Percentiles rank a stretch among this genome's conserved stretches.
Conservation (phyloP, 1,140 invertebrate species). For the Chionoecetes opilio region DNA sequence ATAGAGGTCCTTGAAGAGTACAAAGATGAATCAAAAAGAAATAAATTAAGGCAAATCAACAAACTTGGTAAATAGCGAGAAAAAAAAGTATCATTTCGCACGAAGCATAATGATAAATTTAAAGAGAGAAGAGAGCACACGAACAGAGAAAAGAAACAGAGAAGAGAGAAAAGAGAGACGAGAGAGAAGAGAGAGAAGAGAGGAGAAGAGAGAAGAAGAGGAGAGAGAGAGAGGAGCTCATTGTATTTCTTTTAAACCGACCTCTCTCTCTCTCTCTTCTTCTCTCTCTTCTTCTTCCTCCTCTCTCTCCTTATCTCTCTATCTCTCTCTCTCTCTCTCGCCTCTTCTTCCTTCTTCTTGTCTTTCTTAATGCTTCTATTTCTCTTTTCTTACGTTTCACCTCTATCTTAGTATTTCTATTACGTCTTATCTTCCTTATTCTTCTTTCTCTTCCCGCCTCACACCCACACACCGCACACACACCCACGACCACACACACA, state of each 20-base stretch:
- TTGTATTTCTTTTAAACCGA: background rate
- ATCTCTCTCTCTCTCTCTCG: no score
- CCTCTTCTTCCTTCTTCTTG: no score
- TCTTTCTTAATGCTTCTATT: no score
- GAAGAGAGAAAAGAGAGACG: no score
- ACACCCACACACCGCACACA: background rate
- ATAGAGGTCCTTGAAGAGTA: background rate
- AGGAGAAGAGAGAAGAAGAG: no score
- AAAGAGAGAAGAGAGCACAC: no score
- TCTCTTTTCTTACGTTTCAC: no score
- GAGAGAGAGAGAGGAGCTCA: no score
- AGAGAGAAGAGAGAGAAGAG: no score
- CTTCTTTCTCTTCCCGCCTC: background rate
- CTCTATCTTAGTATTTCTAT: background rate
- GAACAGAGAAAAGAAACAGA: no score
- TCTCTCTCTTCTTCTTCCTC: conserved; percentile 33
- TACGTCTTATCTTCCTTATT: background rate
- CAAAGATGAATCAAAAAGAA: background rate
- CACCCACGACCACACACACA: background rate
- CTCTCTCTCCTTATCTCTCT: background rate
- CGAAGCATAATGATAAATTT: background rate
- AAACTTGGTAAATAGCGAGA: background rate
- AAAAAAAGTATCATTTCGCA: no score
- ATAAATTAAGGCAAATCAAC: background rate
- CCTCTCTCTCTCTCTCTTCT: conserved; percentile 29